These are phyloP conservation scores for Callospermophilus lateralis DNA, from an alignment of 2,113 vertebrate genomes.

Conservation along the genomic window DNA sequence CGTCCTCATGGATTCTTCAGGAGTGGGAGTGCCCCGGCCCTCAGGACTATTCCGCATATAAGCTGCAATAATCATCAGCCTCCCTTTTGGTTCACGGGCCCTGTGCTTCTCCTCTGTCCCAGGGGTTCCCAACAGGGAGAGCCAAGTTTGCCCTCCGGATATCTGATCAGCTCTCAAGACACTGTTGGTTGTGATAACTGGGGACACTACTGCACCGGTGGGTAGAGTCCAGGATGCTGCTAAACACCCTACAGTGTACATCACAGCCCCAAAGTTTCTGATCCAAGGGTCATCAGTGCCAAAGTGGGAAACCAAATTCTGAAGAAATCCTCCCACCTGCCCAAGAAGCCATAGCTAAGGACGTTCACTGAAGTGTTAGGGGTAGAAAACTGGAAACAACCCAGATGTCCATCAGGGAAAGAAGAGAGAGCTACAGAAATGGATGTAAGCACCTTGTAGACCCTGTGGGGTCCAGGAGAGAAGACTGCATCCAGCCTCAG, in stretches of 20 bases:
- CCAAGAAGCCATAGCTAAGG: not conserved
- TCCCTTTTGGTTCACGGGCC: not conserved
- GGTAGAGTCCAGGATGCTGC: not conserved
- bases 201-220: not conserved
- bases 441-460: no score
- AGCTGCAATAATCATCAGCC: no score
- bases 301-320: not conserved
- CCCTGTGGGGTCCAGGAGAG: no score
- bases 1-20: rapidly evolving
- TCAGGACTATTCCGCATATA: rapidly evolving
- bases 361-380: not conserved
- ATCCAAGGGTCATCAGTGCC: not conserved
- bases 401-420: not conserved
- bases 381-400: not conserved
- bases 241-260: not conserved
- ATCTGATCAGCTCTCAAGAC: no score
- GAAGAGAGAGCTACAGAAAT: not conserved
- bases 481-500: not conserved
- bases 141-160: not conserved
- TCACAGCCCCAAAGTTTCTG: not conserved
- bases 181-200: no score
- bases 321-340: not conserved
- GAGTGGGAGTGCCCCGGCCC: no score
- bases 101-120: not conserved
- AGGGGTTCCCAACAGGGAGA: rapidly evolving